Evolutionary conservation across 2,888 invertebrate species (phyloP).

Genomic region (Drosophila neonasuta): DNA sequence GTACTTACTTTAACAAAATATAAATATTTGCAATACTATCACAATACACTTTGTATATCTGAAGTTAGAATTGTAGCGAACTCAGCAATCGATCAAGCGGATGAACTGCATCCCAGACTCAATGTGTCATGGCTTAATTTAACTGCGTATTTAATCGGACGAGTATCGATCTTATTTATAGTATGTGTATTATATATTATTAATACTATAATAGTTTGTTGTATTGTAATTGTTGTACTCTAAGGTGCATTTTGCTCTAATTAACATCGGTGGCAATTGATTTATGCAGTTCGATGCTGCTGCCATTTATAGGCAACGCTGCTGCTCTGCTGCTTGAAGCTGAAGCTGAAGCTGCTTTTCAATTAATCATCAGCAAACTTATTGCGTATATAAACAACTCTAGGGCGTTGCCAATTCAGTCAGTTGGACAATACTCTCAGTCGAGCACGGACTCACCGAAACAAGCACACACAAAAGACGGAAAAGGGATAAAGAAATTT

Average conservation of each 20-base stretch:
- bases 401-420: conserved; percentile 55
- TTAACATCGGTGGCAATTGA: conserved; percentile 60
- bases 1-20: too few relatives aligned
- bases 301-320: conserved; percentile 65
- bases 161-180: conserved; percentile 16
- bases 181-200: conserved; percentile 12
- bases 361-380: conserved; percentile 50
- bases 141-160: conserved; percentile 45
- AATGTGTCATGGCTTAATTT: conserved; percentile 16
- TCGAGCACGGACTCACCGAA: conserved; percentile 28
- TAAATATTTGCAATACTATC: too few relatives aligned
- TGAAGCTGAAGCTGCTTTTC: conserved; percentile 7
- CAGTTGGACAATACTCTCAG: conserved; percentile 50
- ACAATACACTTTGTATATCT: too few relatives aligned
- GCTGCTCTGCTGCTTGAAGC: conserved; percentile 12
- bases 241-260: conserved; percentile 43
- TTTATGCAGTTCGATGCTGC: conserved; percentile 61
- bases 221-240: conserved; percentile 48
- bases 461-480: not conserved
- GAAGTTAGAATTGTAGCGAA: conserved; percentile 1
- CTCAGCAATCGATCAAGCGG: not conserved
- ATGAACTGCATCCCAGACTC: not conserved
- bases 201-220: conserved; percentile 45
- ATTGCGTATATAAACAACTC: conserved; percentile 58
- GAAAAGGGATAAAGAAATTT: conserved; percentile 26